These are phyloP conservation scores for Empis livida DNA, from an alignment of 2,888 invertebrate species.

Conservation along the genomic window DNA sequence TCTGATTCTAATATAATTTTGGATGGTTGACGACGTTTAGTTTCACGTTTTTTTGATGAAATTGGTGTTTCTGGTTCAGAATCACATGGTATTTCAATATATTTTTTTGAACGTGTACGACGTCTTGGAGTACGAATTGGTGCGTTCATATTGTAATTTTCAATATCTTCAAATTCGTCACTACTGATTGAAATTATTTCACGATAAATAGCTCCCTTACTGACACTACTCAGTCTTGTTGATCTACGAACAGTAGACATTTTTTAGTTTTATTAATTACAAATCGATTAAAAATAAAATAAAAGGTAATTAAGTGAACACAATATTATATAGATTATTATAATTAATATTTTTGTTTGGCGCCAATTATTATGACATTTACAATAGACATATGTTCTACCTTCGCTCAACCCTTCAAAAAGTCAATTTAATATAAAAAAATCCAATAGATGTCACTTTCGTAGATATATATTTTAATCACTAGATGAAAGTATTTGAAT, in stretches of 20 bases:
- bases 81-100: not conserved
- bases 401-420: too few species aligned
- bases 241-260: conserved; percentile 30
- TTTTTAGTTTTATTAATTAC: conserved; percentile 7
- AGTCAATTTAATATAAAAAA: too few species aligned
- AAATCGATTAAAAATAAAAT: not conserved
- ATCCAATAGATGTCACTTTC: too few species aligned
- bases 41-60: conserved; percentile 8
- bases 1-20: too few species aligned
- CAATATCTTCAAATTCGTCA: conserved; percentile 10
- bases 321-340: too few species aligned
- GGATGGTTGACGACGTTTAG: conserved; percentile 4
- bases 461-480: too few species aligned
- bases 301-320: too few species aligned
- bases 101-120: not conserved
- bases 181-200: conserved; percentile 1
- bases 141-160: conserved; percentile 12
- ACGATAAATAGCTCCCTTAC: conserved; percentile 14
- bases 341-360: too few species aligned
- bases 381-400: too few species aligned
- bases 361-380: too few species aligned
- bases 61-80: not conserved
- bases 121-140: conserved; percentile 7
- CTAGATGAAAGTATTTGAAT: too few species aligned
- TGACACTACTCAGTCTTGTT: conserved; percentile 26